Base-by-base conservation (phyloP, 2,888 invertebrate genomes). In the Germaria angustata region DNA sequence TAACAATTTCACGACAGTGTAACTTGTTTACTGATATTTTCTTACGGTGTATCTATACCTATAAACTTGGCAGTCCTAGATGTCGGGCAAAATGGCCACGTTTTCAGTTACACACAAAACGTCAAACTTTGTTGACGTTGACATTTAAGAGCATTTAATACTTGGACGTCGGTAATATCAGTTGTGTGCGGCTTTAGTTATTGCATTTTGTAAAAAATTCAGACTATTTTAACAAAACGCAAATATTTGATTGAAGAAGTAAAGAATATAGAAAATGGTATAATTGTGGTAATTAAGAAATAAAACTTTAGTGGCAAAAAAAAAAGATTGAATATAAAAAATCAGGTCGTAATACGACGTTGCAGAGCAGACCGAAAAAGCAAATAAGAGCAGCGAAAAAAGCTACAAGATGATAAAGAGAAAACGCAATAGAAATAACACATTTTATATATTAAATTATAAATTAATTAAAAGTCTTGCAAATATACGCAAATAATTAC, bases 101-200 rank as follows among this genome's bases (percentile, higher is more conserved):
- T 82, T 82, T 82, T 82, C 79, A 80, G 59, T 79, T 69, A 13
- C 44, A 63, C 20, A 73, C 20, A 34, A 82, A 75, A 80, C 22
- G 82, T 80, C 82, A 82, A 82, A 82, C 69, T 82, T 82, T 82
- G 82, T 82, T 82, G 82, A 82, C 82, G 82, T 82, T 82, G 82
- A 82, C 82, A 82, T 82, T 75, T 76, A 81, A 80, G 80, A 82
- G 82, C 82, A 79, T 82, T 81, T 81, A 72, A 75, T 75, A 69
- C 79, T 82, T 79, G 82, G 78, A 82, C 82, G 82, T 82, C 79
- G 82, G 82, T 82, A 82, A 82, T 71, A 71, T 82, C 79, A 80
- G 82, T 79, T 76, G 80, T 81, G 82, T 75, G 75, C 82, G 82
- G 80, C 44, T 32, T 76, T 82, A 80, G 82, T 82, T 82, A 80